These are phyloP conservation scores for Beaufortia kweichowensis DNA, from an alignment of 2,113 vertebrate genomes.

Conservation along the genomic window DNA sequence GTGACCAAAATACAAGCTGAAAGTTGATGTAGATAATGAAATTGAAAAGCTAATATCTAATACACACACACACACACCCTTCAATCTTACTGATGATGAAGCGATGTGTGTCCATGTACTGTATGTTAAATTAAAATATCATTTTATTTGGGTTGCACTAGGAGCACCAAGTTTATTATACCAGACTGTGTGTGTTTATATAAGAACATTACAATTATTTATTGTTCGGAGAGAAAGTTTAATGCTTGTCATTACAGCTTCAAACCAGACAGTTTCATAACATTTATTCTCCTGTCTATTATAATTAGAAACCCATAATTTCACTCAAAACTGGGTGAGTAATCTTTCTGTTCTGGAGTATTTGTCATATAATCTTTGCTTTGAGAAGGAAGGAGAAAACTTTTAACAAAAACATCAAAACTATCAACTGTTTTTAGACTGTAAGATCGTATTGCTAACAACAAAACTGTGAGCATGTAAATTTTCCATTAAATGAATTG, in stretches of 20 bases:
- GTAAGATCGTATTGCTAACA: neutral
- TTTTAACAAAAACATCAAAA: neutral
- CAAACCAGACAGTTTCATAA: neutral
- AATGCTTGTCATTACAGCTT: neutral
- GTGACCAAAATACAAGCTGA: neutral
- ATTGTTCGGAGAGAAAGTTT: neutral
- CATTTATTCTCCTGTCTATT: neutral
- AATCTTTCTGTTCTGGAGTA: neutral
- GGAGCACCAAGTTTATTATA: constrained; percentile 7
- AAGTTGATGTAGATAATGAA: constrained; percentile 1
- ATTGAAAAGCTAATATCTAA: constrained; percentile 24
- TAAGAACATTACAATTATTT: neutral
- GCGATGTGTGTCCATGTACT: neutral
- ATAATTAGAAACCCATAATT: neutral
- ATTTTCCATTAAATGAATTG: neutral
- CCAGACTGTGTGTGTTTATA: neutral
- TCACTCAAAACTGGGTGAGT: neutral
- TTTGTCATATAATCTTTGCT: neutral
- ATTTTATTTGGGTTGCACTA: neutral
- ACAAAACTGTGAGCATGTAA: neutral
- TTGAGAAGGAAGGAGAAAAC: neutral
- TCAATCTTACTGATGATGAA: neutral
- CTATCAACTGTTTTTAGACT: neutral
- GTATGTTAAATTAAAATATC: neutral
- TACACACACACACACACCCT: neutral